These are phyloP conservation scores for Pterocles orientalis DNA, from an alignment of 2,113 vertebrate species.

Conservation along the genomic window DNA sequence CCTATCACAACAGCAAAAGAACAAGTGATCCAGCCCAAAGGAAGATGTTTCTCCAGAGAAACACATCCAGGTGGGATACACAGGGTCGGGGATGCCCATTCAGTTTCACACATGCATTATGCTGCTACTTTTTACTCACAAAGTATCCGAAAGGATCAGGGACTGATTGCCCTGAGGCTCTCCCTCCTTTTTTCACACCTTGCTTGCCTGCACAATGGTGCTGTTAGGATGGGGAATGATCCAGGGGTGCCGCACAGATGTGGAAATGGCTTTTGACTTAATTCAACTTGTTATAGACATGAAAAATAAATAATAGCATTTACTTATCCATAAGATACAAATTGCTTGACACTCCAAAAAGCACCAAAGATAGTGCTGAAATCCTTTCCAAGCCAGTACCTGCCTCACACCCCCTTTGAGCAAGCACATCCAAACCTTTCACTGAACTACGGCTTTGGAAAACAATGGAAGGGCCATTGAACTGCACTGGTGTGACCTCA, in stretches of 20 bases:
- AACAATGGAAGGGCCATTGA: neutral
- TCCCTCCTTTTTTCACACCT: neutral
- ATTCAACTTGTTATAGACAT: accelerated
- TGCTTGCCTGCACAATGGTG: neutral
- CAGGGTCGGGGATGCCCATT: accelerated
- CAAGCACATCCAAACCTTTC: neutral
- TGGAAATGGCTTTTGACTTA: neutral
- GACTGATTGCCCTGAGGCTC: neutral
- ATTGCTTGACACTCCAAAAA: neutral
- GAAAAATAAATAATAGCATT: neutral
- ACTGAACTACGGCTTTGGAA: neutral
- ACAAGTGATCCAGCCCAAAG: neutral
- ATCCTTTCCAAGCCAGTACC: neutral
- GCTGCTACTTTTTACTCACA: neutral
- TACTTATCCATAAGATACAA: neutral
- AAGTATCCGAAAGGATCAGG: neutral
- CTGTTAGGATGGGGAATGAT: neutral
- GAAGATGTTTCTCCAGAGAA: neutral
- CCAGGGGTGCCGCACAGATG: neutral
- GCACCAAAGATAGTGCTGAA: neutral
- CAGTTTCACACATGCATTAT: neutral
- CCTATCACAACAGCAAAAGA: neutral
- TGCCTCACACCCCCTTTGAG: neutral
- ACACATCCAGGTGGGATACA: neutral
- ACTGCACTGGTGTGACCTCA: neutral